Percentiles rank a stretch among this genome's conserved stretches.
These are phyloP conservation scores for Muraenolepis orangiensis DNA, from an alignment of 2,797 vertebrate species.

Conservation along the genomic window DNA sequence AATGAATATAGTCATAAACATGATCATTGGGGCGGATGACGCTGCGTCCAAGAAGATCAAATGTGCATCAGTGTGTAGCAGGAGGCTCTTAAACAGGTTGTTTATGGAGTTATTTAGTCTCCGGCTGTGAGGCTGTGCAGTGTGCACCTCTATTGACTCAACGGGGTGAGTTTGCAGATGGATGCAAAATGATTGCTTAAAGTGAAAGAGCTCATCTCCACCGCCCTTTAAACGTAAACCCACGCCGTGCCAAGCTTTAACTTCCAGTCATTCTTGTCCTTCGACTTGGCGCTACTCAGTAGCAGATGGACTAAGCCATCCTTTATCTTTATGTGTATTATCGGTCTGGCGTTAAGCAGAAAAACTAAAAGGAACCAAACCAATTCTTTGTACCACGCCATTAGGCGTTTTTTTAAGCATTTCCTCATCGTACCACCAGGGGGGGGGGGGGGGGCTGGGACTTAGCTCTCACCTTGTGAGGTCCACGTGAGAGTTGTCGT, in stretches of 20 bases:
- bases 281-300: not conserved
- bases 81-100: not conserved
- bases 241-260: not conserved
- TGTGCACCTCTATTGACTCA: not conserved
- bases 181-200: not conserved
- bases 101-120: not conserved
- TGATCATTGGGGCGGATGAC: not conserved
- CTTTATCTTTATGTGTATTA: not conserved
- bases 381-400: not conserved
- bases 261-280: not conserved
- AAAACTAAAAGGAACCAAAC: not conserved
- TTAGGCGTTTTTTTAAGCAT: not conserved
- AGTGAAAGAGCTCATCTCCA: not conserved
- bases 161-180: not conserved
- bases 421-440: not conserved
- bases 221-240: not conserved
- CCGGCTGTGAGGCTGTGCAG: not conserved
- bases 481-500: constrained; percentile 94
- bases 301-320: too few relatives aligned
- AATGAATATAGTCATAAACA: not conserved
- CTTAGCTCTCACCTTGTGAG: constrained; percentile 85
- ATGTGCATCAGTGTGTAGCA: not conserved
- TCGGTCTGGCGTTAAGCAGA: not conserved
- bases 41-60: not conserved
- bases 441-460: too few relatives aligned